Percentiles rank a stretch among this genome's conserved stretches.
These are phyloP conservation scores for Kryphioiulus occultus DNA, from an alignment of 2,888 invertebrate genomes.

Conservation along the genomic window DNA sequence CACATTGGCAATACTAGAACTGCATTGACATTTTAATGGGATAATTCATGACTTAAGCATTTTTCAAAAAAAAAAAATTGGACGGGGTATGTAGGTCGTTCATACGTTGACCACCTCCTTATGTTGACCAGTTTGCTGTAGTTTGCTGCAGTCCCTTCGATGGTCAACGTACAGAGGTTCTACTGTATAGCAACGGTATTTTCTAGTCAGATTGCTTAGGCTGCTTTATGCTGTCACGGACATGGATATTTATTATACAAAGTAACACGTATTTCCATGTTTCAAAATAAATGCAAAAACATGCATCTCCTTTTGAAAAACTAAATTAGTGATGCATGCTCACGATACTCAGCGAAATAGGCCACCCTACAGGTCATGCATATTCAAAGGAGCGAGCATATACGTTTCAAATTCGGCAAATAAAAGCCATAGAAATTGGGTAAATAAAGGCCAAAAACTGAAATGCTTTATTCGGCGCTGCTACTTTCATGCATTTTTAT, in stretches of 20 bases:
- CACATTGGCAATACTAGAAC: no score
- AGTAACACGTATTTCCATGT: neutral
- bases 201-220: neutral
- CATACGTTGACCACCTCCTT: no score
- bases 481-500: constrained; percentile 24
- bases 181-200: neutral
- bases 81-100: no score
- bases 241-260: neutral
- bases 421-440: neutral
- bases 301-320: neutral
- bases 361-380: constrained; percentile 1
- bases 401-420: constrained; percentile 8
- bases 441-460: constrained; percentile 5
- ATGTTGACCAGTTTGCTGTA: no score
- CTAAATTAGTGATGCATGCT: constrained; percentile 28
- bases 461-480: constrained; percentile 5
- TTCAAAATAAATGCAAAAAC: neutral
- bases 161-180: no score
- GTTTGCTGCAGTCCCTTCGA: no score
- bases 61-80: no score
- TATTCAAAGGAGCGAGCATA: neutral
- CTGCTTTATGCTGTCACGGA: neutral
- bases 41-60: no score
- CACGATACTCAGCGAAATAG: neutral
- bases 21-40: no score